Percentiles rank a stretch among this genome's conserved stretches.
These are phyloP conservation scores for Sphaeridia pumilis DNA, from an alignment of 2,888 invertebrate species.

Conservation along the genomic window DNA sequence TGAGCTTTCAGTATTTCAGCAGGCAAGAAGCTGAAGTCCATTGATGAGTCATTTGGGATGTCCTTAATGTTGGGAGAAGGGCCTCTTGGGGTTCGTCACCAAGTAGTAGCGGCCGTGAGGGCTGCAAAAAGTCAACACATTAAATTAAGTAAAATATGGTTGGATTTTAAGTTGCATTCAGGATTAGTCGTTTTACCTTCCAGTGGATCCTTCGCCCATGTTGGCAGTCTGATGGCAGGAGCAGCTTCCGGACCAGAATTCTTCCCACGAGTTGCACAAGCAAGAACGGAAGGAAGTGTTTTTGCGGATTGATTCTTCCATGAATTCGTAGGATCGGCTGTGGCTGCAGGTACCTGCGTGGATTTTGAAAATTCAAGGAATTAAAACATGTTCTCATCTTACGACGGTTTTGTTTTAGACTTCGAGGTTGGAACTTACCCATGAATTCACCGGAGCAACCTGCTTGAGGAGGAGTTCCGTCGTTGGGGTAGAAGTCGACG, in stretches of 20 bases:
- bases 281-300: constrained; percentile 21
- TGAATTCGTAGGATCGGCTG: constrained; percentile 21
- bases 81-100: background rate
- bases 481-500: constrained; percentile 27
- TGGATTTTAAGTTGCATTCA: too few species aligned
- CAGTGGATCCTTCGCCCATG: constrained; percentile 20
- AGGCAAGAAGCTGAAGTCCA: too few species aligned
- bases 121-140: constrained; percentile 1
- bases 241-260: constrained; percentile 18
- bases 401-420: too few species aligned
- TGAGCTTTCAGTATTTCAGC: too few species aligned
- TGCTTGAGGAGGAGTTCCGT: constrained; percentile 25
- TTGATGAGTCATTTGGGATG: too few species aligned
- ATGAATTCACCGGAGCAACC: constrained; percentile 24
- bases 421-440: too few species aligned
- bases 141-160: too few species aligned
- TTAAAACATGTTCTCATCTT: too few species aligned
- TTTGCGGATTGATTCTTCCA: constrained; percentile 20
- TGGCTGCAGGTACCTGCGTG: constrained; percentile 32
- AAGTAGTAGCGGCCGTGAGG: constrained; percentile 3
- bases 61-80: constrained; percentile 5
- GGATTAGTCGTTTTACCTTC: too few species aligned
- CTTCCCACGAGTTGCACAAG: constrained; percentile 26
- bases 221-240: constrained; percentile 9
- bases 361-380: too few species aligned